phyloP scores from a whole-genome alignment of 2,888 invertebrate species.

The Malthinus flaveolus region DNA sequence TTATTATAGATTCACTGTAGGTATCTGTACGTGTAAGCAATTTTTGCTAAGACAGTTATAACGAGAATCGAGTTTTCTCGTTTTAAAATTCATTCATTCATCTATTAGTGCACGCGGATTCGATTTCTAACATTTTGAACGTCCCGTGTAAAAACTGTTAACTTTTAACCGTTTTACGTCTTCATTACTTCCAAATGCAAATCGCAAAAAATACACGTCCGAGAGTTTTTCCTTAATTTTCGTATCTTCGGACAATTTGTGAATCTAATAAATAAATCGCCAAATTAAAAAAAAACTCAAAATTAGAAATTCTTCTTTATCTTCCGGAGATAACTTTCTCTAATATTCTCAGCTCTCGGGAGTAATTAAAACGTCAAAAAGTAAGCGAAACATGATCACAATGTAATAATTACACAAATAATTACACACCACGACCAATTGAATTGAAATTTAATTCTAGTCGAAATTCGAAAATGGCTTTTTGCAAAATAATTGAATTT shows the following conservation, averaged over 20 bases:
- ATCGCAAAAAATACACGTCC: no score
- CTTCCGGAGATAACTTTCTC: conserved; percentile 3
- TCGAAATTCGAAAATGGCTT: not conserved
- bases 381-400: conserved; percentile 3
- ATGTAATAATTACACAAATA: conserved; percentile 5
- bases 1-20: conserved; percentile 20
- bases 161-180: no score
- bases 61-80: conserved; percentile 3
- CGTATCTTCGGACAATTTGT: no score
- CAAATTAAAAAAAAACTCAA: not conserved
- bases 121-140: not conserved
- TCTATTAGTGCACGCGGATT: not conserved
- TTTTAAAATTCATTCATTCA: conserved; percentile 13
- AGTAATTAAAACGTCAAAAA: conserved; percentile 7
- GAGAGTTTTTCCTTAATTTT: no score
- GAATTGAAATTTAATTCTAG: conserved; percentile 4
- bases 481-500: not conserved
- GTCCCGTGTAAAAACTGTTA: no score
- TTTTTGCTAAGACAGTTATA: conserved; percentile 19
- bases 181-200: no score
- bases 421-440: conserved; percentile 1
- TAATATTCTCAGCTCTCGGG: not conserved
- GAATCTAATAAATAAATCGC: conserved; percentile 1
- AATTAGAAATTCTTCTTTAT: conserved; percentile 2
- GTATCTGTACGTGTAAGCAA: conserved; percentile 4